These are phyloP conservation scores for Xestoiulus laeticollis DNA, from an alignment of 2,888 invertebrate species.

Conservation along the genomic window DNA sequence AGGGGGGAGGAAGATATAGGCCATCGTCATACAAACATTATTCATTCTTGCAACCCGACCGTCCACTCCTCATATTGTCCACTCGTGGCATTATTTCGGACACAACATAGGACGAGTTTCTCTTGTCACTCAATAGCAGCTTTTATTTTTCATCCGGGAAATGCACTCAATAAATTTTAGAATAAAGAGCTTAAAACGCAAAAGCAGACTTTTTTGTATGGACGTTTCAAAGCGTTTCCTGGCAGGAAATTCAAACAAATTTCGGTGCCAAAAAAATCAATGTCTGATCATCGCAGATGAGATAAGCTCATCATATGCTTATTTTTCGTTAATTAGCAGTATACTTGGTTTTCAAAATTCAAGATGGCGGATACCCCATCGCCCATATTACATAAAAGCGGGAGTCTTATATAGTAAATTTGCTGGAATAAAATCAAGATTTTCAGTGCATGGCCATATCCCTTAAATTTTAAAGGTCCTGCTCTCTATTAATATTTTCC, in stretches of 20 bases:
- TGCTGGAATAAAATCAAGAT: too few species aligned
- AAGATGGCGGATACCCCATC: not conserved
- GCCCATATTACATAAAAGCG: too few species aligned
- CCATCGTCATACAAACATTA: not conserved
- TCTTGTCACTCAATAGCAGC: not conserved
- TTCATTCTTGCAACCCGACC: not conserved
- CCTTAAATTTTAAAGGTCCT: too few species aligned
- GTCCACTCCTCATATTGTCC: not conserved
- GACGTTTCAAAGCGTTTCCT: not conserved
- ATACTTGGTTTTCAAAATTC: not conserved
- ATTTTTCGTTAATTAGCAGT: not conserved
- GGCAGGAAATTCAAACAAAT: not conserved
- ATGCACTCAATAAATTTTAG: not conserved
- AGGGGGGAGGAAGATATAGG: constrained; percentile 16
- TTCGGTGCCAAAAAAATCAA: not conserved
- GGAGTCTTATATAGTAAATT: too few species aligned
- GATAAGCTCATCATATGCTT: not conserved
- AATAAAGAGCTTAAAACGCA: constrained; percentile 13
- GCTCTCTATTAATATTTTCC: too few species aligned
- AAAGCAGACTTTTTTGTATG: not conserved
- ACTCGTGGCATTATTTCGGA: not conserved
- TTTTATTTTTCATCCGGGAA: constrained; percentile 5
- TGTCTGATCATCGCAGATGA: not conserved
- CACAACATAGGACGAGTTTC: not conserved
- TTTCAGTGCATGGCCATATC: too few species aligned